phyloP scores from a whole-genome alignment of 2,888 invertebrate genomes.

The Toxonevra muliebris region DNA sequence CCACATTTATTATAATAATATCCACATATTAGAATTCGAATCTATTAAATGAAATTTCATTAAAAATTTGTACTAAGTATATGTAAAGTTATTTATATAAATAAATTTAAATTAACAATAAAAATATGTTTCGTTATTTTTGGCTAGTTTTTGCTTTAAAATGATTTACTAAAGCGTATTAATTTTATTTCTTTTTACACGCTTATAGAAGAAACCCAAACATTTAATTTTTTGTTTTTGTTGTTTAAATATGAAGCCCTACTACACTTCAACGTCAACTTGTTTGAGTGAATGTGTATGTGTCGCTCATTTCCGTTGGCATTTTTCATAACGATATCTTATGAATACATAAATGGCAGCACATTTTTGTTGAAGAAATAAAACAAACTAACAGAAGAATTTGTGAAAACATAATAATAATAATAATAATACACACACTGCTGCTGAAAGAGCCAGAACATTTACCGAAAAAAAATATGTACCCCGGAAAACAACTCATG shows the following conservation, averaged over 20 bases:
- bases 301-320: constrained; percentile 46
- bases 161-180: constrained; percentile 26
- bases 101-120: too few species aligned
- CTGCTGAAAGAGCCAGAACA: constrained; percentile 21
- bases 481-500: constrained; percentile 38
- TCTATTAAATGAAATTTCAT: too few species aligned
- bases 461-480: constrained; percentile 16
- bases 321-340: constrained; percentile 43
- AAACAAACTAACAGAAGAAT: constrained; percentile 22
- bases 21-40: too few species aligned
- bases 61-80: too few species aligned
- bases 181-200: constrained; percentile 17
- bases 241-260: too few species aligned
- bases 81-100: too few species aligned
- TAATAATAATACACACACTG: constrained; percentile 27
- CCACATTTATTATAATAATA: too few species aligned
- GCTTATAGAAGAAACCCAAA: too few species aligned
- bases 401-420: constrained; percentile 31
- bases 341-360: constrained; percentile 37
- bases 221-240: too few species aligned
- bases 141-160: constrained; percentile 3
- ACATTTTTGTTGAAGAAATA: constrained; percentile 23
- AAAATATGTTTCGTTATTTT: too few species aligned
- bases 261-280: too few species aligned
- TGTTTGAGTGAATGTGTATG: too few species aligned